Evolutionary conservation across 2,888 invertebrate species (phyloP), one percentile per base, ranked within the genome.

Genomic region (Camptogramma bilineatum): DNA sequence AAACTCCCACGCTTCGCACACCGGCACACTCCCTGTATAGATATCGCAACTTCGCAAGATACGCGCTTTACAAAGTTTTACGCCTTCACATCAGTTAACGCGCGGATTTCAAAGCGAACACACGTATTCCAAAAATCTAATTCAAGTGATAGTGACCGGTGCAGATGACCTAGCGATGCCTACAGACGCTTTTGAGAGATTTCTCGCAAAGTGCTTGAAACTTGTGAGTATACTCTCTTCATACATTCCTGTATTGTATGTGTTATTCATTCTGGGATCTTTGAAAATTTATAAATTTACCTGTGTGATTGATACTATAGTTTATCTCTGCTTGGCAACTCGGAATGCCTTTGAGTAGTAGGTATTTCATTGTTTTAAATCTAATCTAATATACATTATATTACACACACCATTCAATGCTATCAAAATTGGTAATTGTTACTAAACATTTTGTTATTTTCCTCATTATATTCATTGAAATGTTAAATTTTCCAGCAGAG

Each of bases 171-270:
- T 62, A 72, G 75, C 74, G 47, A 88, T 88, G 88, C 88, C 88
- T 68, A 84, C 88, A 21, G 80, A 84, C 59, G 81, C 79, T 16
- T 78, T 84, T 63, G 88, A 87, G 69, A 85, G 83, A 72, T 83
- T 88, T 70, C 69, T 86, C 66, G 74, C 81, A 18, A 86, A 79
- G 70, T 58, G 87, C 52, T 74, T 80, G 28, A 77, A 72, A 62
- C 72, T 86, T 70, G 89, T 88, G 60, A 88, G 88, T 88, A 4
- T 31, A 31, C 2, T 8, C 10, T 53, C 10, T 52, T 44, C 57
- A 60, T 46, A 39, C 54, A 66, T 69, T 64, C 19, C 24, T 50
- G 44, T 47, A 58, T 59, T 39, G 18, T 61, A 62, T 21, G 21
- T 47, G 53, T 57, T 63, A 62, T 19, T 13, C 34, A 44, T 58